Evolutionary conservation across 2,113 vertebrate genomes (phyloP), one percentile per base, ranked within the genome.

Genomic region (Pseudopodoces humilis): DNA sequence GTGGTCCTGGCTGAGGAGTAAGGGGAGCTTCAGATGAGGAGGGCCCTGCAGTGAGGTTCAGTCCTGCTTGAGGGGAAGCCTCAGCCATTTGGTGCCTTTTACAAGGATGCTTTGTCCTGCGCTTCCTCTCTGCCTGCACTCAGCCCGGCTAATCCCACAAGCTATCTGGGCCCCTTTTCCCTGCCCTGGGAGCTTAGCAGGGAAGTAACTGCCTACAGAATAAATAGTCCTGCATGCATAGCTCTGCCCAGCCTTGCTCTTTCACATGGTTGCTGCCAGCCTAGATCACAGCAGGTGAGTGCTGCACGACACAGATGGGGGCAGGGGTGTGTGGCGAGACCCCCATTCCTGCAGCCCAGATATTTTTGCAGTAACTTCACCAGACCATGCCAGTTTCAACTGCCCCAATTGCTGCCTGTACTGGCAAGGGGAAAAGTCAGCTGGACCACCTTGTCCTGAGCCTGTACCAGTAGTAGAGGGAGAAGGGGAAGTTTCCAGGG

Each of bases 231-330:
- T 67, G 77, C 19, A 43, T 10, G 3, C 3, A 2, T 11, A 79
- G 35, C 12, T 14, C 49, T 80, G 53, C 58, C 37, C 53, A 47
- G 65, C 55, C 27, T 16, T 59, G 20, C 28, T 71, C 6, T 85
- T 39, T 63, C 1, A 0, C 20, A 33, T 68, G 52, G 3, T 22
- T 13, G n/a, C 59, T 7, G 7, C 68, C 5, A 1, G 62, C 86
- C 43, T 20, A 7, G 23, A 74, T 50, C 44, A 47, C 0, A 9
- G 70, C 74, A 60, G 39, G 23, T 2, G 1, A 59, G 39, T 43
- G 43, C 35, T 81, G 6, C 2, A 0, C 53, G 43, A 35, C 21
- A 6, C 5, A 44, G 31, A 50, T 0, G 0, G 19, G 33, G 10
- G 10, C 33, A 21, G 8, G 39, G 33, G 2, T 30, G 6, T 6